Evolutionary conservation across 2,888 invertebrate genomes (phyloP).

Genomic region (Dolomedes plantarius): DNA sequence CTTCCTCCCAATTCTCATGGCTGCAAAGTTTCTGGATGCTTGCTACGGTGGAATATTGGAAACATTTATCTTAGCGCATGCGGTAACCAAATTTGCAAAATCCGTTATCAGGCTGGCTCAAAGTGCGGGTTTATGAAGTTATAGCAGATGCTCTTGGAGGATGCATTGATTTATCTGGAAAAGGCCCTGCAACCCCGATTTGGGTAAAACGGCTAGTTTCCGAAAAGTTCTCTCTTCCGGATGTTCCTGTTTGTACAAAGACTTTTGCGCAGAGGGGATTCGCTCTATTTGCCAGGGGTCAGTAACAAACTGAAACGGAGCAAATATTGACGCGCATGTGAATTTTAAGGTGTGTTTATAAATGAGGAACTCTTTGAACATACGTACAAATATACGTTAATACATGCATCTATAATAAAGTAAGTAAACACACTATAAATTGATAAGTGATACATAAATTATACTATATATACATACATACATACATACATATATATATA

Average conservation of each 20-base stretch:
- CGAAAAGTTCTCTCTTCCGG: background rate
- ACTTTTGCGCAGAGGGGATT: constrained; percentile 23
- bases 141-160: background rate
- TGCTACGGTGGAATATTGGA: constrained; percentile 44
- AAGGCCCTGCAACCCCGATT: background rate
- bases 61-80: constrained; percentile 65
- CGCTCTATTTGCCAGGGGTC: background rate
- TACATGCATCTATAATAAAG: too few relatives aligned
- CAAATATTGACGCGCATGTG: too few relatives aligned
- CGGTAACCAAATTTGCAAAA: constrained; percentile 68
- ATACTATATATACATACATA: too few relatives aligned
- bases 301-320: too few relatives aligned
- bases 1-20: background rate
- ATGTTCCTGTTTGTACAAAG: constrained; percentile 56
- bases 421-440: too few relatives aligned
- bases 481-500: too few relatives aligned
- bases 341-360: too few relatives aligned
- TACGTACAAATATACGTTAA: too few relatives aligned
- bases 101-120: constrained; percentile 49
- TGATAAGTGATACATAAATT: too few relatives aligned
- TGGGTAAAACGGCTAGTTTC: background rate
- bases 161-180: constrained; percentile 66
- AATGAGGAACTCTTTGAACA: too few relatives aligned
- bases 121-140: background rate
- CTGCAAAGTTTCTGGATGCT: background rate